Evolutionary conservation across 2,888 invertebrate genomes (phyloP).

Genomic region (Trilocha varians): DNA sequence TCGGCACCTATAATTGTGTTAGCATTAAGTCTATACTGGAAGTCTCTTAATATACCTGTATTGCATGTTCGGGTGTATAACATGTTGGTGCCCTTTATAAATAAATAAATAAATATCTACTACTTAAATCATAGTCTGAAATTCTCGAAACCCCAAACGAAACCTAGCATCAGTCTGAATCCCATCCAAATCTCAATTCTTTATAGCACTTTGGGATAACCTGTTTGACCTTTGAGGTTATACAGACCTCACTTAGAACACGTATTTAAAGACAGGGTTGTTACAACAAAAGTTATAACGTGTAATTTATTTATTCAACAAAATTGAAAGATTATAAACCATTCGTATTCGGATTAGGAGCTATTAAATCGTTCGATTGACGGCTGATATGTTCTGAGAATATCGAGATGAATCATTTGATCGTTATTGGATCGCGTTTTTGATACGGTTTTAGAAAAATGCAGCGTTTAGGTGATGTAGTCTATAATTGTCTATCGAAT

Average conservation of each 20-base stretch:
- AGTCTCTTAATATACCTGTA: too few relatives aligned
- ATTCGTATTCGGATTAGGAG: conserved; percentile 30
- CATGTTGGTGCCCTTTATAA: too few relatives aligned
- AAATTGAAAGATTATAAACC: conserved; percentile 52
- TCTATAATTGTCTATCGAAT: too few relatives aligned
- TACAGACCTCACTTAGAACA: conserved; percentile 42
- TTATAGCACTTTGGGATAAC: not conserved
- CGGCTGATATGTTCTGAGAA: conserved; percentile 22
- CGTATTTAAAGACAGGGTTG: conserved; percentile 52
- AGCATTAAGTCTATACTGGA: too few relatives aligned
- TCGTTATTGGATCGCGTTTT: conserved; percentile 11
- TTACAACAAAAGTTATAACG: conserved; percentile 14
- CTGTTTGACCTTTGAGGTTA: conserved; percentile 20
- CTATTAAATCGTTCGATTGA: conserved; percentile 23
- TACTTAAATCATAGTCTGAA: too few relatives aligned
- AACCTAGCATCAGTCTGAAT: conserved; percentile 6
- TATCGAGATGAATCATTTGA: conserved; percentile 28
- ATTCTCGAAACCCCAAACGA: conserved; percentile 9
- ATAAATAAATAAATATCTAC: too few relatives aligned
- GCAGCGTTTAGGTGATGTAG: not conserved
- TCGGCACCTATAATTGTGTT: too few relatives aligned
- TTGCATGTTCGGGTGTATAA: too few relatives aligned
- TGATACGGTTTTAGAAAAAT: conserved; percentile 1
- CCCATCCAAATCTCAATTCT: conserved; percentile 6
- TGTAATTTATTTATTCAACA: conserved; percentile 43